phyloP scores from a whole-genome alignment of 2,797 vertebrate species.

The Manis javanica region DNA sequence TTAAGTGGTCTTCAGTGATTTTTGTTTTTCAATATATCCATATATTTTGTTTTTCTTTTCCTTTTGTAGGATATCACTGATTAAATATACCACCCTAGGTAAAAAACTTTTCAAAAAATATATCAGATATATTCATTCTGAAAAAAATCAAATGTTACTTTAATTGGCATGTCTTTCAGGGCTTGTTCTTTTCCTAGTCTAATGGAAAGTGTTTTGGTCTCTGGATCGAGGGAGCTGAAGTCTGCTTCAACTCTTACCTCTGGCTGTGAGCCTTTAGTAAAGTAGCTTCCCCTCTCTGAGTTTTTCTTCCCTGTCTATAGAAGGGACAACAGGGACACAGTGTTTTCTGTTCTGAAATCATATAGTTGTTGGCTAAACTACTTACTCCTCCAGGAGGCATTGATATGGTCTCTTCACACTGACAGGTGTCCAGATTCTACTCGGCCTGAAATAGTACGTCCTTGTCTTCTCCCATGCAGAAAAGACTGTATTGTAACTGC shows the following conservation, averaged over 20 bases:
- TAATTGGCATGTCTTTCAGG: background rate
- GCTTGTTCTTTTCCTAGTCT: background rate
- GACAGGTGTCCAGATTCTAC: slow-evolving; percentile 92
- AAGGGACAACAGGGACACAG: background rate
- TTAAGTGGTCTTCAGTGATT: background rate
- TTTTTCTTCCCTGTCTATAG: background rate
- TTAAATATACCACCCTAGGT: background rate
- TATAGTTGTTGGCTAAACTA: background rate
- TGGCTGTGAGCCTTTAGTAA: background rate
- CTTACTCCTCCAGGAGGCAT: background rate
- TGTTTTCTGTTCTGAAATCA: background rate
- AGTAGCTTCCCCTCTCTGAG: background rate
- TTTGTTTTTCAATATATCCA: background rate
- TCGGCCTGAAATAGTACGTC: slow-evolving; percentile 88
- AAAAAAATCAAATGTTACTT: background rate
- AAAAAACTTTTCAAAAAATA: background rate
- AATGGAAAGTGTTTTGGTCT: background rate
- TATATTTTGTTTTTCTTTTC: background rate
- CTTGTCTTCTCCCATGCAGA: slow-evolving; percentile 93
- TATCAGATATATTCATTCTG: background rate
- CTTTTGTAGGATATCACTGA: background rate
- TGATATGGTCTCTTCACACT: slow-evolving; percentile 58
- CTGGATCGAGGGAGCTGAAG: background rate
- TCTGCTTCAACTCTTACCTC: background rate
- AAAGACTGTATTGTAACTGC: slow-evolving; percentile 94